A percentile compares a stretch with the other conserved stretches of the same genome.
These are phyloP conservation scores for Megaceryle alcyon DNA, from an alignment of 2,797 vertebrate genomes.

Conservation along the genomic window DNA sequence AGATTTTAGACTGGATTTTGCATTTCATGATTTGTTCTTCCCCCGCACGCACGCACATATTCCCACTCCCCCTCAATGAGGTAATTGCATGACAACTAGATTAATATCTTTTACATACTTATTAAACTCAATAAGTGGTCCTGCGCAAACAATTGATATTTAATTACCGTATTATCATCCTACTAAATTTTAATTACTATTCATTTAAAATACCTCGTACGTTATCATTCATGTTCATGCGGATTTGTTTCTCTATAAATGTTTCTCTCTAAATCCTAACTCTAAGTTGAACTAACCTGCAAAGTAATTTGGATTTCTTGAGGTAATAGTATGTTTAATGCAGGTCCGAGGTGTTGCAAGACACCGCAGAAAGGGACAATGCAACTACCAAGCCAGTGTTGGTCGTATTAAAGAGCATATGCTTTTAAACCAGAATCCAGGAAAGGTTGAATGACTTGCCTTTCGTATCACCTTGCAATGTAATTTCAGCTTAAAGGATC, in stretches of 20 bases:
- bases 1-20: slow-evolving; percentile 44
- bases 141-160: slow-evolving; percentile 77
- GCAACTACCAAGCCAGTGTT: neutral
- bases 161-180: slow-evolving; percentile 78
- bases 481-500: slow-evolving; percentile 10
- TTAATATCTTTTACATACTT: slow-evolving; percentile 77
- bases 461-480: neutral
- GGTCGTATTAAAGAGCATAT: neutral
- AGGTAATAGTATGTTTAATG: neutral
- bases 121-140: slow-evolving; percentile 75
- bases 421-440: neutral
- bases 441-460: neutral
- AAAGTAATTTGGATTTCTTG: neutral
- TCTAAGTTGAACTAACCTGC: slow-evolving; percentile 18
- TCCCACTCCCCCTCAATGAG: slow-evolving; percentile 67
- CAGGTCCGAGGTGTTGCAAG: neutral
- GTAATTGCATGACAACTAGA: slow-evolving; percentile 73
- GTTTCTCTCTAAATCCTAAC: slow-evolving; percentile 45
- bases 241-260: slow-evolving; percentile 62
- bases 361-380: neutral
- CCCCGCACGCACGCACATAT: slow-evolving; percentile 39
- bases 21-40: slow-evolving; percentile 68
- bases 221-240: slow-evolving; percentile 65
- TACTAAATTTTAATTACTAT: slow-evolving; percentile 78
- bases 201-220: slow-evolving; percentile 73